Conservation (phyloP, 2,113 vertebrate genomes). For the Lophius piscatorius region DNA sequence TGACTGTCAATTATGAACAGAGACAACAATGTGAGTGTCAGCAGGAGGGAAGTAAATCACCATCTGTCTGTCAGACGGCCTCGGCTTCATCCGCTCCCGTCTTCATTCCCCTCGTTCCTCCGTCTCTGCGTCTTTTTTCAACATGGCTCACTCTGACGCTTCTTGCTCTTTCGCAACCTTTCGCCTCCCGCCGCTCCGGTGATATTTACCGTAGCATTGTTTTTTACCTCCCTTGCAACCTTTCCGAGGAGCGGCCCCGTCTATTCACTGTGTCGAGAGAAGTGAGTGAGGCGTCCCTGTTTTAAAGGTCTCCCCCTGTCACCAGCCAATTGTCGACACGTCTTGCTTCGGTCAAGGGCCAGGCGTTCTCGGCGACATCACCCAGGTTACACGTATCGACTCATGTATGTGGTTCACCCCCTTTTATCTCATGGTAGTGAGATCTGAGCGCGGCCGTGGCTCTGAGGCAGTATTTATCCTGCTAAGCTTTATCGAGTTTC, state of each 20-base stretch:
- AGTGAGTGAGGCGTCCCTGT: not conserved
- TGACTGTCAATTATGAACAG: slow-evolving; percentile 70
- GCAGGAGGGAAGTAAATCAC: slow-evolving; percentile 67
- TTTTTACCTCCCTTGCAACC: not conserved
- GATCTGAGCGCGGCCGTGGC: slow-evolving; percentile 3
- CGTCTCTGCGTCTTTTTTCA: slow-evolving; percentile 21
- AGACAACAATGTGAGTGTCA: slow-evolving; percentile 59
- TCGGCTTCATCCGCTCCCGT: slow-evolving; percentile 22
- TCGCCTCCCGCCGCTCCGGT: not conserved
- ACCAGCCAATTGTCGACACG: slow-evolving; percentile 21
- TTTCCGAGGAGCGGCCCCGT: slow-evolving; percentile 15
- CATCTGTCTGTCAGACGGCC: slow-evolving; percentile 54
- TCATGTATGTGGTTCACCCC: slow-evolving; percentile 4
- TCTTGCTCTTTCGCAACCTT: slow-evolving; percentile 13
- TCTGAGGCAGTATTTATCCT: slow-evolving; percentile 10
- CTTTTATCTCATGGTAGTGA: slow-evolving; percentile 17
- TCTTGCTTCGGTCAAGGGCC: slow-evolving; percentile 35
- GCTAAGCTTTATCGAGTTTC: slow-evolving; percentile 34
- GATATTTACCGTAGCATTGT: slow-evolving; percentile 14
- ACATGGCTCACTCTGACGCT: not conserved
- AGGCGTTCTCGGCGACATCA: slow-evolving; percentile 21
- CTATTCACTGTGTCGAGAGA: slow-evolving; percentile 13
- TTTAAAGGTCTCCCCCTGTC: slow-evolving; percentile 35
- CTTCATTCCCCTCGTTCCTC: slow-evolving; percentile 22
- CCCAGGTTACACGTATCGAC: slow-evolving; percentile 24